Conservation (phyloP, 2,113 vertebrate genomes). For the Phrynocephalus versicolor region DNA sequence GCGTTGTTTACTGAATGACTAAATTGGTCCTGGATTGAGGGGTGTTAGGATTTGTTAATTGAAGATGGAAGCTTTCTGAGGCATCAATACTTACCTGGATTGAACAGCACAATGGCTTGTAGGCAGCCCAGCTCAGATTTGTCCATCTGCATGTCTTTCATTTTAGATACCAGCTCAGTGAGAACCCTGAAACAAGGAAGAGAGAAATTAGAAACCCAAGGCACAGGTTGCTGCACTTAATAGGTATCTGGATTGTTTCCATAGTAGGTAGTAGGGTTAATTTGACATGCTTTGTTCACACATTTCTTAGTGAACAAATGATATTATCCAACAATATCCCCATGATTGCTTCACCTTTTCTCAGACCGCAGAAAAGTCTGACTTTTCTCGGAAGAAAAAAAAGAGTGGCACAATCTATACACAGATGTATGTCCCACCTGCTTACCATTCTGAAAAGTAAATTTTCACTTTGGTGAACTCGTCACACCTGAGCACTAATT, state of each 20-base stretch:
- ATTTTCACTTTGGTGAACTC: not conserved
- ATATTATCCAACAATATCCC: not conserved
- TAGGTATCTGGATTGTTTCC: not conserved
- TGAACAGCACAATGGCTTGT: conserved; percentile 96
- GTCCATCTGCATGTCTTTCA: conserved; percentile 99
- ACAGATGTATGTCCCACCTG: not conserved
- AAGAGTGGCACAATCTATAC: not conserved
- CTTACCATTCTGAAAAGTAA: no score
- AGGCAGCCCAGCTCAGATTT: conserved; percentile 98
- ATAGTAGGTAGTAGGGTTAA: not conserved
- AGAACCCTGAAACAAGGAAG: conserved; percentile 82
- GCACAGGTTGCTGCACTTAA: not conserved
- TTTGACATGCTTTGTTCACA: not conserved
- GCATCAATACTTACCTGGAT: conserved; percentile 81
- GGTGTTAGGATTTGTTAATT: no score
- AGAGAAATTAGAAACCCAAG: not conserved
- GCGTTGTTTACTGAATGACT: not conserved
- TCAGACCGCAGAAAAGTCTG: not conserved
- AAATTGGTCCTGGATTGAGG: not conserved
- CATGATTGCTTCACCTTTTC: not conserved
- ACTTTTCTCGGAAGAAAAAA: not conserved
- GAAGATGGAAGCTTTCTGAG: not conserved
- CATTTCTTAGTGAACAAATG: not conserved
- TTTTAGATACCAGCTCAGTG: conserved; percentile 98
- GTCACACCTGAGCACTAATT: not conserved